Evolutionary conservation across 2,113 vertebrate species (phyloP).

Genomic region (Nerophis lumbriciformis): DNA sequence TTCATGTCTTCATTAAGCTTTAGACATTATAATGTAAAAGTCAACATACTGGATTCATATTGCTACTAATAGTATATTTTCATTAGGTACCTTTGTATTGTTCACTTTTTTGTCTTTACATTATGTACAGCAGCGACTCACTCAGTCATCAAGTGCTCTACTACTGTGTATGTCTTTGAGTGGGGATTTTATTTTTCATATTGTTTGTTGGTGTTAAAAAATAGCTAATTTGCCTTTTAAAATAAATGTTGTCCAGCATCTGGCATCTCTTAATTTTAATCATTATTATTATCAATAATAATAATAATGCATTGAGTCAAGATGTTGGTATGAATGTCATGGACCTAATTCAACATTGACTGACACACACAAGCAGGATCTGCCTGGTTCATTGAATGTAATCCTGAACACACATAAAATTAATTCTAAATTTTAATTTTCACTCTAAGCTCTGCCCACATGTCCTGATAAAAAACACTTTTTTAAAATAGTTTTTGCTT

Average conservation of each 20-base stretch:
- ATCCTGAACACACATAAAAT: constrained; percentile 28
- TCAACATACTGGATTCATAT: constrained; percentile 57
- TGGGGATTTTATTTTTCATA: too few relatives aligned
- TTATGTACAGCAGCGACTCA: constrained; percentile 62
- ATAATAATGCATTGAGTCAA: constrained; percentile 8
- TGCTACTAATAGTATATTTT: constrained; percentile 52
- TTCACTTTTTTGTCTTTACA: constrained; percentile 48
- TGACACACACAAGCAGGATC: constrained; percentile 10
- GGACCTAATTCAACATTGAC: constrained; percentile 14
- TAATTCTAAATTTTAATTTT: not conserved
- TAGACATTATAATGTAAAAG: constrained; percentile 41
- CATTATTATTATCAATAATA: constrained; percentile 41
- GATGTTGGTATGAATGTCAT: constrained; percentile 15
- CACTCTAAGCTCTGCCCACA: not conserved
- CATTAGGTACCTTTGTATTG: constrained; percentile 59
- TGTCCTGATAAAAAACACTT: constrained; percentile 34
- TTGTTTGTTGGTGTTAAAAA: not conserved
- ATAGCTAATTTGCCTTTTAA: constrained; percentile 38
- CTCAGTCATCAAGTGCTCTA: constrained; percentile 65
- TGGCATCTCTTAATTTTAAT: too few relatives aligned
- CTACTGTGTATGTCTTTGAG: constrained; percentile 57
- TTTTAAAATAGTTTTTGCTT: constrained; percentile 47
- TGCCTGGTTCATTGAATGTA: constrained; percentile 57
- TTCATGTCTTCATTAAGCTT: constrained; percentile 61
- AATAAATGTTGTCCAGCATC: too few relatives aligned